Conservation (phyloP, 1,140 invertebrate genomes). For the Drosophila tropicalis region DNA sequence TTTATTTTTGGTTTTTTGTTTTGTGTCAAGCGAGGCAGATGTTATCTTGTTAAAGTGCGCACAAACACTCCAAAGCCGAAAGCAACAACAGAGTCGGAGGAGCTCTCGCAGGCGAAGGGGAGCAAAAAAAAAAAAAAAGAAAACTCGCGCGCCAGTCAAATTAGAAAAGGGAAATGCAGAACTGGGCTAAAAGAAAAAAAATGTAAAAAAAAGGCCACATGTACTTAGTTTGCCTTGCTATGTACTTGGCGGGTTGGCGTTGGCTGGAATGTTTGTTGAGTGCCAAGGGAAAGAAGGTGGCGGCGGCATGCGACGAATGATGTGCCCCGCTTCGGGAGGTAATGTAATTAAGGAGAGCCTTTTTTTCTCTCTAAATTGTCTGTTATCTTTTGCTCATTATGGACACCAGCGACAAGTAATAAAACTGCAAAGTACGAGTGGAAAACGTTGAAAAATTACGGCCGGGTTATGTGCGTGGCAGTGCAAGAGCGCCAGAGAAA, state of each 20-base stretch:
- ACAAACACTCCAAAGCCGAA: constrained; percentile 55
- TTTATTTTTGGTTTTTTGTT: constrained; percentile 34
- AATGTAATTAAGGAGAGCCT: constrained; percentile 63
- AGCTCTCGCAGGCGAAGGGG: background rate
- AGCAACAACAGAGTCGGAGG: constrained; percentile 34
- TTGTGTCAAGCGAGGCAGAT: constrained; percentile 66
- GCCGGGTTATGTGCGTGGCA: constrained; percentile 61
- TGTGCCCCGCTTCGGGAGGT: constrained; percentile 24
- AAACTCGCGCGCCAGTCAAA: constrained; percentile 46
- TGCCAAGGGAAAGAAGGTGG: background rate
- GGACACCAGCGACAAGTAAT: constrained; percentile 71
- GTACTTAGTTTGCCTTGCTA: constrained; percentile 35
- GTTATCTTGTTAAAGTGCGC: constrained; percentile 67
- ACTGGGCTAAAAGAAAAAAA: constrained; percentile 26
- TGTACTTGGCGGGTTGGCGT: constrained; percentile 26
- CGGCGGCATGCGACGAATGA: background rate
- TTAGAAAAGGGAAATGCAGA: constrained; percentile 64
- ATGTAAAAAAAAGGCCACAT: constrained; percentile 32
- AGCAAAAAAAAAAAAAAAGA: constrained; percentile 18
- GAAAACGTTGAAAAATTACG: constrained; percentile 65
- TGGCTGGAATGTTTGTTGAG: constrained; percentile 22
- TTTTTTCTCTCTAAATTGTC: constrained; percentile 65
- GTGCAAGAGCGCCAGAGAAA: constrained; percentile 2
- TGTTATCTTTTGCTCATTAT: constrained; percentile 71
- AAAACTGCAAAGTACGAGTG: constrained; percentile 70